Base-by-base conservation (phyloP, 2,888 invertebrate genomes). In the Rhagophthalmus giganteus region DNA sequence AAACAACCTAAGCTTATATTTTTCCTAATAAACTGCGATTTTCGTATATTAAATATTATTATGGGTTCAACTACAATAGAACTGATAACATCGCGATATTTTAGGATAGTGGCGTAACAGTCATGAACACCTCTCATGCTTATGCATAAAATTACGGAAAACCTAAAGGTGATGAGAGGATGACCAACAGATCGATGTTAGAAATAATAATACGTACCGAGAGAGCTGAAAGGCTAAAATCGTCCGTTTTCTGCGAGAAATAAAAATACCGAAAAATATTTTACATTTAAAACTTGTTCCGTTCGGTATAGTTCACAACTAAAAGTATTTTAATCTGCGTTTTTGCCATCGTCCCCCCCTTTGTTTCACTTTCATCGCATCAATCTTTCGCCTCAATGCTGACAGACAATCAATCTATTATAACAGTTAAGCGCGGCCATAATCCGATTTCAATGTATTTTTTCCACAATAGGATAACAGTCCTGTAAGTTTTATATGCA, bases 331-430 rank as follows among this genome's bases (percentile, higher is more conserved):
- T 53, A 53, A 53, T 53, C 47, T 53, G 47, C 52, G 46, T 53
- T 52, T 53, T 53, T n/a, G n/a, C n/a, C n/a, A 38, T 41, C 38
- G 30, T 40, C 49, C 27, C 31, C 38, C 47, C 42, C 41, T 41
- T 52, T 53, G 52, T 53, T 53, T 53, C 52, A 53, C 52, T 53
- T 62, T 63, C 65, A 63, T 63, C 66, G 63, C 65, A 68, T 69
- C 68, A 67, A 70, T 69, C 70, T 70, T 66, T 57, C 58, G 59
- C 58, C 59, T 58, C 61, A 59, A 61, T 60, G 62, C 62, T 64
- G 69, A 65, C 67, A 67, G 67, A 65, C 66, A 64, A 68, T 69
- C 69, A 68, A 69, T 70, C 68, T 69, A 65, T 64, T 64, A 61
- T 61, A 60, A 60, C 57, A 59, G 56, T 56, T 58, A 57, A 59